phyloP scores from a whole-genome alignment of 2,113 vertebrate species.

The Mystacornis crossleyi region DNA sequence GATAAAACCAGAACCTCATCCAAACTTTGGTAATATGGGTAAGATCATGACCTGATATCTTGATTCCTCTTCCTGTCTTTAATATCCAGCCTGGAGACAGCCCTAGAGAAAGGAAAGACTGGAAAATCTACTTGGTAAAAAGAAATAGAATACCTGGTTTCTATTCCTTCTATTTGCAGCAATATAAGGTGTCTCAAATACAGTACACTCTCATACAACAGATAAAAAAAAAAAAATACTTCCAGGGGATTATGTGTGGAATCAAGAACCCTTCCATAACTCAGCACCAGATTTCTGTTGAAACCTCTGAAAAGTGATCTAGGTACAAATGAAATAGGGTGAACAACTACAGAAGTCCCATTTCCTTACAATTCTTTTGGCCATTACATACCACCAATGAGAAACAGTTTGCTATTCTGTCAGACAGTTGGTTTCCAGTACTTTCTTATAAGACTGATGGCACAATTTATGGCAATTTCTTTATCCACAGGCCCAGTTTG shows the following conservation, averaged over 20 bases:
- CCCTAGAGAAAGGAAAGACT: background rate
- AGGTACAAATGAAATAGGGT: background rate
- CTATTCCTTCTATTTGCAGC: background rate
- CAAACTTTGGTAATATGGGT: background rate
- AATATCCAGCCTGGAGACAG: background rate
- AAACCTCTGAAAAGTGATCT: background rate
- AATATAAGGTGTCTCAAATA: background rate
- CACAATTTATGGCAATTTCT: background rate
- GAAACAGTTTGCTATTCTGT: background rate
- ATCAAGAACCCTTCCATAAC: background rate
- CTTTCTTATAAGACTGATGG: background rate
- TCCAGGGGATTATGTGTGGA: background rate
- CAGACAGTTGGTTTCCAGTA: background rate
- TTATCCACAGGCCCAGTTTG: background rate
- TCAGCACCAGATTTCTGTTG: background rate
- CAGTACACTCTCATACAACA: background rate
- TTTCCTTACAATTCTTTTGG: background rate
- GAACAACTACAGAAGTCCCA: background rate
- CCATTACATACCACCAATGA: background rate
- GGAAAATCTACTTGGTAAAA: background rate
- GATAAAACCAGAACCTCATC: background rate
- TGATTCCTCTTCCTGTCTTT: background rate
- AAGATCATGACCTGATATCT: background rate
- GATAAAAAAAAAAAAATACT: background rate
- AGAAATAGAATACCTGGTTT: background rate